Evolutionary conservation across 2,797 vertebrate genomes (phyloP), one percentile per base, ranked within the genome.

Genomic region (Atherinosoma microstoma): DNA sequence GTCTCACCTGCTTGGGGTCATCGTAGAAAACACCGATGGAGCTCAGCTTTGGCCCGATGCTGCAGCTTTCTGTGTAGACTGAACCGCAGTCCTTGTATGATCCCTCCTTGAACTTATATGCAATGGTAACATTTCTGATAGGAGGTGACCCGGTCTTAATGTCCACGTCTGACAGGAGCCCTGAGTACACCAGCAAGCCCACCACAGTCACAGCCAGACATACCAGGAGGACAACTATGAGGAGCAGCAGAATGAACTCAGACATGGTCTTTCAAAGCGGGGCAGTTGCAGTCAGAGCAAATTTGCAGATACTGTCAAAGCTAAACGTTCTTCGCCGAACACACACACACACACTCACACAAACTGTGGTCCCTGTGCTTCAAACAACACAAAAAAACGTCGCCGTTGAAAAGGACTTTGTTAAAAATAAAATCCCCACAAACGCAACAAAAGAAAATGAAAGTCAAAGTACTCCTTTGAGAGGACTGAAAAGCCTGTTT

Each of bases 91-190:
- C 95, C 0, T 95, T 94, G 40, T 97, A 97, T 0, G 96, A 91
- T 11, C 97, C 98, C 79, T 95, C 88, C 53, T 91, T 93, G 93
- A 96, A 98, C 89, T 99, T 99, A 89, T 99, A 99, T 70, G 97
- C 98, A 73, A 99, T 71, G 0, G 96, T 97, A 29, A 98, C 92
- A 63, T 84, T 96, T 84, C 79, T 87, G 1, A 99, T 77, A 0
- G 96, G 97, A 0, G 98, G 95, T 4, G 96, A 96, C 10, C 98
- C 98, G 0, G 97, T 96, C 71, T 95, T 96, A 81, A 98, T 93
- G 0, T 91, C 82, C 75, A 99, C 95, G 45, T 95, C 90, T 0
- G 94, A 84, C 87, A 97, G 91, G 36, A 99, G 94, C 40, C 98
- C 98, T 6, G 98, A 98, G 90, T 96, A 97, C 60, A 96, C 64